Evolutionary conservation across 2,797 vertebrate genomes (phyloP).

Genomic region (Emydoidea blandingii): DNA sequence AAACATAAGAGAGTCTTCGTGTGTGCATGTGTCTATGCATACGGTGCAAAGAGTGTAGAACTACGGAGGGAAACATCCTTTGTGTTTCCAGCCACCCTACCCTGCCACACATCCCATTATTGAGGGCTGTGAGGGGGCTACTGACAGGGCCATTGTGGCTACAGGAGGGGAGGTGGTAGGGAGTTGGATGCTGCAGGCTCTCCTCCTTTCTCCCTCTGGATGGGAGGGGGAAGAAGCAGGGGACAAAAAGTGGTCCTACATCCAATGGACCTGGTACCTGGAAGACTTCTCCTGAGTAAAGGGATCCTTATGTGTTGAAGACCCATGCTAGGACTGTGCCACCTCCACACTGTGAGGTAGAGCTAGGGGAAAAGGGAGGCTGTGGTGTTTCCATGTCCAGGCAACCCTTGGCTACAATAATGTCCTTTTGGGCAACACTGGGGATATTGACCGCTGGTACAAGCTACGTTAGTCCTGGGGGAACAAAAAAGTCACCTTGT

Average conservation of each 20-base stretch:
- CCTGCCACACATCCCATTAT: not conserved
- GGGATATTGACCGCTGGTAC: not conserved
- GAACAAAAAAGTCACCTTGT: conserved; percentile 20
- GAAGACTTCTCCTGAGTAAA: not conserved
- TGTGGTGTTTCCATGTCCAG: not conserved
- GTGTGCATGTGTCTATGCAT: not conserved
- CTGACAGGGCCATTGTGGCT: not conserved
- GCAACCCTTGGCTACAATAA: not conserved
- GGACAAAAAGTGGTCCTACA: not conserved
- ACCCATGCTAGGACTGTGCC: not conserved
- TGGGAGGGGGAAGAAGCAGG: not conserved
- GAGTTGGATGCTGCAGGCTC: not conserved
- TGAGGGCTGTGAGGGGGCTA: not conserved
- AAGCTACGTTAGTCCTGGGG: not conserved
- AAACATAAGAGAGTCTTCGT: not conserved
- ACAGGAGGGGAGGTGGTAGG: not conserved
- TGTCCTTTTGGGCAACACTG: fast-evolving
- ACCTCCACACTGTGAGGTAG: not conserved
- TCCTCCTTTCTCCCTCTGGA: not conserved
- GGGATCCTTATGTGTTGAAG: not conserved
- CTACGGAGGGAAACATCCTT: not conserved
- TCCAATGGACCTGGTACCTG: not conserved
- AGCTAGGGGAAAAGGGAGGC: not conserved
- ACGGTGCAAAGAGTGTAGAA: not conserved
- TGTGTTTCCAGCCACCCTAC: not conserved